Base-by-base conservation (phyloP, 2,797 vertebrate genomes). In the Pogonophryne albipinna region DNA sequence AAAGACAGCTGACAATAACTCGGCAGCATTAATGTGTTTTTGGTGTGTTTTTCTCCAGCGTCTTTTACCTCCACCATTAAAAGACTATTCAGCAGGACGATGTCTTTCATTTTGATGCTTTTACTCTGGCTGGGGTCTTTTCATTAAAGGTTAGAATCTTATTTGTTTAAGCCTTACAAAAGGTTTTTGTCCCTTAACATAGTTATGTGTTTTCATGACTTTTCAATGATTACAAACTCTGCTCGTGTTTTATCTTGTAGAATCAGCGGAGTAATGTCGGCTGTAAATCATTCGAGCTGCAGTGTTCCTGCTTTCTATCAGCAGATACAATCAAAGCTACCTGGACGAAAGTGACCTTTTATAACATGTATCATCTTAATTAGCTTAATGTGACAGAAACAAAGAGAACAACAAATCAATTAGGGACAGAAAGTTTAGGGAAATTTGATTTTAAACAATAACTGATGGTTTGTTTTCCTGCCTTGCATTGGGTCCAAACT, bases 321-420 rank as follows among this genome's bases (percentile, higher is more conserved):
- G 52, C 12, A 14, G 65, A 77, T 77, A n/a, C 15, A 10, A 59
- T 66, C 12, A 1, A 6, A 15, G 57, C 60, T 17, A 27, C 20
- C 45, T 63, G 52, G 13, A 74, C 45, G 45, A 63, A 73, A 38
- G 44, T 34, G 15, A 34, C 3, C 27, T 27, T 5, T 5, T 27
- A 27, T 52, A 41, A 6, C 65, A 68, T 67, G 53, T 53, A 47
- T 83, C 53, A 50, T 71, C 46, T 41, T 66, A 53, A 79, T 70
- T 16, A 41, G 8, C 41, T 64, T n/a, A 55, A 38, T 11, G 66
- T 49, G 69, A 71, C 69, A 49, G 11, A 42, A 71, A 68, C 10
- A 45, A 72, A 0, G 8, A 53, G 74, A 14, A 53, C 59, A 72
- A 65, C 47, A 27, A 27, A 56, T 56, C 44, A 9, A 4, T 66